Base-by-base conservation (phyloP, 2,797 vertebrate species). In the Alectoris magna region DNA sequence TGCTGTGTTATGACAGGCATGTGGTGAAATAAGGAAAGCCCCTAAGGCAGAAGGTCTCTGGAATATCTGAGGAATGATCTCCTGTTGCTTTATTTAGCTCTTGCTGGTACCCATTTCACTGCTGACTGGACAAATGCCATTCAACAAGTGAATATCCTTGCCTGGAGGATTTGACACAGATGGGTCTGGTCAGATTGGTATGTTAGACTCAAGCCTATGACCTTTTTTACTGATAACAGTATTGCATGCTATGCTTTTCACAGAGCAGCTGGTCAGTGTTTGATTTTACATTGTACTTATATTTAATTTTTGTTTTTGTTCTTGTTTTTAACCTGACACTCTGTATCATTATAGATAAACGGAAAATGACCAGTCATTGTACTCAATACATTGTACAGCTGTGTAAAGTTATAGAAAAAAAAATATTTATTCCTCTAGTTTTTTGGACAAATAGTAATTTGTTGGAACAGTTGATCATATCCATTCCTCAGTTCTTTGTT, bases 41-140 rank as follows among this genome's bases (percentile, higher is more conserved):
- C 80, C 68, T 87, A 95, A 94, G 73, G 87, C 81, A 94, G 68
- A 86, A 89, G 59, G 62, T 66, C 93, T 95, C 93, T 49, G 63
- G 77, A 78, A 92, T 90, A 82, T 84, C 34, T 94, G 75, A 84
- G 90, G 86, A 93, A 66, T 75, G 86, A 96, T 88, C 39, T 97
- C 92, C 87, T 96, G 49, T 93, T 94, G 96, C 88, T 97, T 96
- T 97, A 93, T 95, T 95, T 95, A 93, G 56, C 90, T 96, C 94
- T 97, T 96, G 75, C 85, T 97, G 91, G 69, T 93, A 91, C 64
- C 93, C 93, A 95, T 96, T 97, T 97, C 93, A 96, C 94, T 96
- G 93, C 94, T 97, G 92, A 97, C 92, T 94, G 86, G 91, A 91
- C 83, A 96, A 96, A 81, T 84, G 70, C 78, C 93, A 92, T 96